Evolutionary conservation across 2,888 invertebrate genomes (phyloP).

Genomic region (Philereme transversata): DNA sequence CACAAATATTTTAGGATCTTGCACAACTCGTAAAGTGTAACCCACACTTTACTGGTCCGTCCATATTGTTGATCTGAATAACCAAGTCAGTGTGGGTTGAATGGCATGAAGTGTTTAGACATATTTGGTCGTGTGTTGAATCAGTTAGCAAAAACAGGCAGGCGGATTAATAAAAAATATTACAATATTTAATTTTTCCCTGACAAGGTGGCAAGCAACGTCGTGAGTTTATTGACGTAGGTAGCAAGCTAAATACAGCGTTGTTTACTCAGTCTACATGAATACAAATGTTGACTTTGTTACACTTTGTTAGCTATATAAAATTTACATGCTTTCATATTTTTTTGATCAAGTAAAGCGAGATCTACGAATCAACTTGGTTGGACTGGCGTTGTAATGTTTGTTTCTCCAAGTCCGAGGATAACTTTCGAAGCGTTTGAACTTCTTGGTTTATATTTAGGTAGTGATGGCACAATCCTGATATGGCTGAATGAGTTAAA

Average conservation of each 20-base stretch:
- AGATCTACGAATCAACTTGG: too few species aligned
- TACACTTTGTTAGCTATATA: conserved; percentile 1
- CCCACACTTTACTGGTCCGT: conserved; percentile 72
- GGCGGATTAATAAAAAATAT: conserved; percentile 19
- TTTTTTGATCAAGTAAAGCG: not conserved
- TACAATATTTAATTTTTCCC: conserved; percentile 23
- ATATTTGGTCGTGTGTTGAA: conserved; percentile 50
- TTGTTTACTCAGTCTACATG: conserved; percentile 31
- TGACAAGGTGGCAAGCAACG: conserved; percentile 26
- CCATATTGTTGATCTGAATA: conserved; percentile 50
- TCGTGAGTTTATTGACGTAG: conserved; percentile 32
- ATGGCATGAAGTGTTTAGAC: conserved; percentile 51
- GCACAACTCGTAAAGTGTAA: conserved; percentile 62
- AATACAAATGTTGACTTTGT: conserved; percentile 17
- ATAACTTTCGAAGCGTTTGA: too few species aligned
- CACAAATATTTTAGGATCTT: conserved; percentile 63
- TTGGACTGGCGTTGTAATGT: too few species aligned
- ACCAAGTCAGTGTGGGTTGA: conserved; percentile 56
- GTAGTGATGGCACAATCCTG: too few species aligned
- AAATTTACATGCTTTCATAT: not conserved
- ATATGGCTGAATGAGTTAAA: too few species aligned
- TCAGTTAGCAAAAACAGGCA: conserved; percentile 36
- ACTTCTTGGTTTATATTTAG: too few species aligned
- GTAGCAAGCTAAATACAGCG: conserved; percentile 4
- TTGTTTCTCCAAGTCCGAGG: too few species aligned